phyloP scores from a whole-genome alignment of 2,113 vertebrate species.

The crab-eating macaque (Macaca fascicularis) region DNA sequence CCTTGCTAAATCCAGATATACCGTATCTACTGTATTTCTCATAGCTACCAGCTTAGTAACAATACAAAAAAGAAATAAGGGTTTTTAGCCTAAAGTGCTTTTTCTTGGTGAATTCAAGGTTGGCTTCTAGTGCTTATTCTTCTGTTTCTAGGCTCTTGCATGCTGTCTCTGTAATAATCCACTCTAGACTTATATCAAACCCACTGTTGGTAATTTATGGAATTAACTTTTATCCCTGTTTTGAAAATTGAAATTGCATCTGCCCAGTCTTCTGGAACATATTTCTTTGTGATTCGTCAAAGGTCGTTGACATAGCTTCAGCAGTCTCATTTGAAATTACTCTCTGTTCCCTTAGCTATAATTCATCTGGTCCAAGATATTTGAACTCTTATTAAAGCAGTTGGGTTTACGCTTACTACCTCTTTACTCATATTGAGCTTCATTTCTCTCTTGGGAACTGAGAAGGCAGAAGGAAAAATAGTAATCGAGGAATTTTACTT shows the following conservation, averaged over 20 bases:
- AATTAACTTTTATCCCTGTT: slow-evolving; percentile 31
- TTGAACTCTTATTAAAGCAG: slow-evolving; percentile 48
- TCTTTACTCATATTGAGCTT: slow-evolving; percentile 40
- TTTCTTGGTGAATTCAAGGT: slow-evolving; percentile 45
- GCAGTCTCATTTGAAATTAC: slow-evolving; percentile 38
- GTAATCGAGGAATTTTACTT: slow-evolving; percentile 48
- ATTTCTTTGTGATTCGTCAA: slow-evolving; percentile 17
- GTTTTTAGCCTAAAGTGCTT: slow-evolving; percentile 23
- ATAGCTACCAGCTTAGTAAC: slow-evolving; percentile 26
- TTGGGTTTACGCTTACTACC: background rate
- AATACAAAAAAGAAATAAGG: slow-evolving; percentile 29
- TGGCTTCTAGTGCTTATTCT: slow-evolving; percentile 32
- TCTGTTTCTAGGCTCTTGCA: slow-evolving; percentile 32
- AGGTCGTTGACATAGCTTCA: slow-evolving; percentile 12
- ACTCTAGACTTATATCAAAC: background rate
- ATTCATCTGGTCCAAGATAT: slow-evolving; percentile 21
- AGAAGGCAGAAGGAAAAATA: slow-evolving; percentile 47
- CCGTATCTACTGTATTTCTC: background rate
- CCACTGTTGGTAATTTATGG: background rate
- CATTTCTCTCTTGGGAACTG: background rate
- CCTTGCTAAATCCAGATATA: slow-evolving; percentile 4
- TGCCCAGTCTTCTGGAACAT: slow-evolving; percentile 24
- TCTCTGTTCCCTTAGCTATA: background rate
- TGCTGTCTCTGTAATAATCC: background rate
- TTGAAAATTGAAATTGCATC: slow-evolving; percentile 42